Conservation (phyloP, 2,888 invertebrate species). For the Dorcus parallelipipedus region DNA sequence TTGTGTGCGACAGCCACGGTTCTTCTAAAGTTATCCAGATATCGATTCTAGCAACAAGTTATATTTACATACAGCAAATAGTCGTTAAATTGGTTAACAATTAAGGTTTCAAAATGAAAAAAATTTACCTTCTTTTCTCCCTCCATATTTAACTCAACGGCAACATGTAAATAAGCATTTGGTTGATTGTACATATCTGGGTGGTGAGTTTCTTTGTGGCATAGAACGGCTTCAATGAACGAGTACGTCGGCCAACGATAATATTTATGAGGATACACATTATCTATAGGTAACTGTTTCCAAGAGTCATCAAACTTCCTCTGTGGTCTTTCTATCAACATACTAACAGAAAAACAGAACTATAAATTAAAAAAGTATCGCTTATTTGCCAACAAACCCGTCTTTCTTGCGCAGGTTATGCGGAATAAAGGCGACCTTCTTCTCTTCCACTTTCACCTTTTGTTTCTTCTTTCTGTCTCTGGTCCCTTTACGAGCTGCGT, state of each 20-base stretch:
- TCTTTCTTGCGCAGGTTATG: constrained; percentile 62
- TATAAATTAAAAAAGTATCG: background rate
- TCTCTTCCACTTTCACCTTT: constrained; percentile 64
- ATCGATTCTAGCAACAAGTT: constrained; percentile 52
- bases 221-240: constrained; percentile 71
- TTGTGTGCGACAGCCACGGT: constrained; percentile 65
- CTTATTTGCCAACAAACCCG: constrained; percentile 24
- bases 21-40: constrained; percentile 65
- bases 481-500: constrained; percentile 81
- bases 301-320: constrained; percentile 61
- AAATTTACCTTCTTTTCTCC: constrained; percentile 60
- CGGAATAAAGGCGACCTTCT: constrained; percentile 73
- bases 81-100: too few relatives aligned
- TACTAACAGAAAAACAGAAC: constrained; percentile 34
- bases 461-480: constrained; percentile 70
- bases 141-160: constrained; percentile 78
- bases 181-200: constrained; percentile 78
- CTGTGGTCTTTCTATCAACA: constrained; percentile 47
- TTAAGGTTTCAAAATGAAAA: too few relatives aligned
- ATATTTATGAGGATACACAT: constrained; percentile 60
- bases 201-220: constrained; percentile 78
- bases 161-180: constrained; percentile 64
- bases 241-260: constrained; percentile 62
- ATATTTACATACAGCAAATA: too few relatives aligned
- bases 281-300: constrained; percentile 56